Conservation (phyloP, 2,797 vertebrate genomes). For the Sphenodon punctatus region DNA sequence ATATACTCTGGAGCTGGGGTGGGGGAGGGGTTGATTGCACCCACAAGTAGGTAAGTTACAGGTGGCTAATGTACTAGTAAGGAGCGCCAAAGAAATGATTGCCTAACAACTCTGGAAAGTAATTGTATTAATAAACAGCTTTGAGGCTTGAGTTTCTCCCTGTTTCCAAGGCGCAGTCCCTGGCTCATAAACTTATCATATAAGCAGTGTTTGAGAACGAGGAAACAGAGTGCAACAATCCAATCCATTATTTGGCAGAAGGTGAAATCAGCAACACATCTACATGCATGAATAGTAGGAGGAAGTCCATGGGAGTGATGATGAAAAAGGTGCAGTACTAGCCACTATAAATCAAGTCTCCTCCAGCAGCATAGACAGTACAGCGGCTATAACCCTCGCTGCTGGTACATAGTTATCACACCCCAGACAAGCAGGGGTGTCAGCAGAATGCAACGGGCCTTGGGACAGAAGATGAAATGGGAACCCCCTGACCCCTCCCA, state of each 20-base stretch:
- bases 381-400: too few relatives aligned
- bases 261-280: background rate
- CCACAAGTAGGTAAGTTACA: background rate
- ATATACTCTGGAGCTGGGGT: background rate
- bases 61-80: constrained; percentile 24
- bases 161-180: constrained; percentile 49
- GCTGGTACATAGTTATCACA: background rate
- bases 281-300: background rate
- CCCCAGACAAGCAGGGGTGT: too few relatives aligned
- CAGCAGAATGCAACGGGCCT: too few relatives aligned
- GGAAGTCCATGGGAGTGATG: background rate
- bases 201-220: background rate
- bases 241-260: background rate
- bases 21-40: background rate
- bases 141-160: constrained; percentile 38
- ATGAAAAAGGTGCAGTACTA: fast-evolving
- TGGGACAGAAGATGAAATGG: too few relatives aligned
- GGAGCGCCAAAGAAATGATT: constrained; percentile 2
- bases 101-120: constrained; percentile 47
- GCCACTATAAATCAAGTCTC: background rate
- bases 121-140: constrained; percentile 52
- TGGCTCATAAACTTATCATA: constrained; percentile 17
- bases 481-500: too few relatives aligned
- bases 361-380: too few relatives aligned
- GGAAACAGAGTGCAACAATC: background rate